Conservation (phyloP, 2,113 vertebrate species). For the Phocoena phocoena region DNA sequence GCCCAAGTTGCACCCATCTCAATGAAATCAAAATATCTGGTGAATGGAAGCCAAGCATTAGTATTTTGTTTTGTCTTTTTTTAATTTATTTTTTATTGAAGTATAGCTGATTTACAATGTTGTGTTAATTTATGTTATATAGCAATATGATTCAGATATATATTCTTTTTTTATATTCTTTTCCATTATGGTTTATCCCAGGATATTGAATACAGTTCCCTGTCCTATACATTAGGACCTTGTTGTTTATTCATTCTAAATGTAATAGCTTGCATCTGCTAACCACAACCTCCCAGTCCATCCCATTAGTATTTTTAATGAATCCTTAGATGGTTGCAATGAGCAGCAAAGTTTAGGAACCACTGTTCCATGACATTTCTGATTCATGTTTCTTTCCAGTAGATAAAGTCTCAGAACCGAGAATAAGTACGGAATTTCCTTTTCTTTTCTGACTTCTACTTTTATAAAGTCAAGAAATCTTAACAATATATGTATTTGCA, state of each 20-base stretch:
- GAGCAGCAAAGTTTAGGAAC: background rate
- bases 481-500: background rate
- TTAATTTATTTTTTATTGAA: background rate
- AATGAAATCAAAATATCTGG: constrained; percentile 33
- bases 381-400: background rate
- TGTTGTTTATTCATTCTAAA: background rate
- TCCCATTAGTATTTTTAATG: background rate
- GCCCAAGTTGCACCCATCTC: background rate
- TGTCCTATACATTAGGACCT: background rate
- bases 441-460: background rate
- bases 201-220: background rate
- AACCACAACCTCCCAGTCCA: background rate
- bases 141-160: background rate
- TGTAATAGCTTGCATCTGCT: background rate
- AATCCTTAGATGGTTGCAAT: background rate
- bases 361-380: background rate
- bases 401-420: background rate
- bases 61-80: background rate
- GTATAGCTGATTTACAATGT: background rate
- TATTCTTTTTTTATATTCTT: background rate
- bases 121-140: background rate
- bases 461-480: constrained; percentile 31
- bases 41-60: background rate
- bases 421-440: background rate
- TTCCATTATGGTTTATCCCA: background rate